A percentile compares a stretch with the other conserved stretches of the same genome.
Conservation (phyloP, 2,888 invertebrate species). For the Coremacera marginata region DNA sequence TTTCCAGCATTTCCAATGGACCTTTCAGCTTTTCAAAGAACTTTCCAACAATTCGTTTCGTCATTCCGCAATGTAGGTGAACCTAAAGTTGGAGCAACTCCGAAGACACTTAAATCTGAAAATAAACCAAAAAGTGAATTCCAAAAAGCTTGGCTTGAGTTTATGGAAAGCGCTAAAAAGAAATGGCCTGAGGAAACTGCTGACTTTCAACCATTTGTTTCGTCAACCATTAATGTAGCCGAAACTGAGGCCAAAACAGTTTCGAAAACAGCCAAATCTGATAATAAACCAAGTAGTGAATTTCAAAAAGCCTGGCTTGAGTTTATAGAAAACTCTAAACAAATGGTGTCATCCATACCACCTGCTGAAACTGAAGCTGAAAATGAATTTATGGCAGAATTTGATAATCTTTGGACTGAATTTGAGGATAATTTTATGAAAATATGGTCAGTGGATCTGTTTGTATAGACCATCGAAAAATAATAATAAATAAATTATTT, state of each 20-base stretch:
- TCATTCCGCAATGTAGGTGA: not conserved
- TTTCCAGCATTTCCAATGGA: not conserved
- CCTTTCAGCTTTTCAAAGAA: too few species aligned
- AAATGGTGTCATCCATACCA: constrained; percentile 8
- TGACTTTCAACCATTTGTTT: not conserved
- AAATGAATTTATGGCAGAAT: not conserved
- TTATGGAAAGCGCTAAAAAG: not conserved
- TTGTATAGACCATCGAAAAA: not conserved
- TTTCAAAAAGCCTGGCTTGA: constrained; percentile 10
- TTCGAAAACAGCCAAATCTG: not conserved
- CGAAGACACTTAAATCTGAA: not conserved
- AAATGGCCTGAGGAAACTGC: not conserved
- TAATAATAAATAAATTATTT: too few species aligned
- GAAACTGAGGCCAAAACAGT: not conserved
- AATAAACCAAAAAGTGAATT: not conserved
- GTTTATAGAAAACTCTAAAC: constrained; percentile 10
- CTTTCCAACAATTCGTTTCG: not conserved
- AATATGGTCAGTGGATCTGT: constrained; percentile 2
- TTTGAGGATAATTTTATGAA: constrained; percentile 10
- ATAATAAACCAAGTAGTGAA: not conserved
- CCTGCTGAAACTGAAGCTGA: constrained; percentile 11
- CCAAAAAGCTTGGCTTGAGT: not conserved
- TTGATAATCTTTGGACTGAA: constrained; percentile 11
- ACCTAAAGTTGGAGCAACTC: not conserved
- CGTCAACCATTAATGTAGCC: not conserved